Base-by-base conservation (phyloP, 2,113 vertebrate species). In the Nycticorax nycticorax region DNA sequence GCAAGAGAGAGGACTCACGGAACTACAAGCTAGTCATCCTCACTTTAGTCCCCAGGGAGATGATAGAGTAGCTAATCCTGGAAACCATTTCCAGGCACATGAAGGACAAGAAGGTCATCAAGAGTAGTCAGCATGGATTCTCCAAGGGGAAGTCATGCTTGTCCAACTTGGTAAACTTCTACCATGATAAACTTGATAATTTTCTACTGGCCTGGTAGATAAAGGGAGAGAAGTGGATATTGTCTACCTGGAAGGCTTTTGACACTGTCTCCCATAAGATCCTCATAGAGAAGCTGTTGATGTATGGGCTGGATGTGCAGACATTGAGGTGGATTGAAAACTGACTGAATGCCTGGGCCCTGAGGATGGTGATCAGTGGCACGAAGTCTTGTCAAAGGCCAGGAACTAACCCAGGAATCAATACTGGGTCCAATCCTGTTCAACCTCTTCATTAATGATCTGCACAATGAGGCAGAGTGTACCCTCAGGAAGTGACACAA, bases 221-320 rank as follows among this genome's bases (percentile, higher is more conserved):
- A 13, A 73, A 23, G 14, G 4, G 10, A 41, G 8, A 26, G 21
- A 28, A 26, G 1, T 48, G 14, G 9, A 3, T 64, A 14, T 19
- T 79, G 20, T 52, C 53, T n/a, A 43, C 47, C 28, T 32, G 33
- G 47, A 8, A 72, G 32, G 63, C 7, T 3, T 91, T 50, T 78
- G 41, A 30, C 8, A 16, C 30, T 48, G 7, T 55, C 2, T 9
- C 2, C 2, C 1, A 2, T 27, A 17, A 23, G 12, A 19, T 60
- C 9, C 33, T 76, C 10, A 27, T 23, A 83, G 14, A 63, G 23
- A 23, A 60, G 18, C 15, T 66, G 18, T 47, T 16, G 22, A 33
- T 53, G 5, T 37, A 26, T 37, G 50, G 8, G 21, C 15, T 81
- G 69, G 15, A 66, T 53, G 26, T 24, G 20, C 18, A 60, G 30